Base-by-base conservation (phyloP, 1,140 invertebrate genomes). In the Manduca sexta region DNA sequence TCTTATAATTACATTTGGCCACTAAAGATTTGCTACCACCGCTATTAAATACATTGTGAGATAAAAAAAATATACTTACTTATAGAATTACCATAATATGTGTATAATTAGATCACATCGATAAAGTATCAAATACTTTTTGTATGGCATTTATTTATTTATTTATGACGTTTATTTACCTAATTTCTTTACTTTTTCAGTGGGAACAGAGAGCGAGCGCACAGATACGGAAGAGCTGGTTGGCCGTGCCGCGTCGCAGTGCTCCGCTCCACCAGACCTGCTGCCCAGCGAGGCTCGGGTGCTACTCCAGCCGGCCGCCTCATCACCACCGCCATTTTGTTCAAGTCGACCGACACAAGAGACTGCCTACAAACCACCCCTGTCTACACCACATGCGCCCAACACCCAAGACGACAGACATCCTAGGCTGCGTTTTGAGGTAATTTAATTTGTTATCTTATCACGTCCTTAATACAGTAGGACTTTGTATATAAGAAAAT, bases 161-260 rank as follows among this genome's bases (percentile, higher is more conserved):
- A n/a, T n/a, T n/a, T n/a, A n/a, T n/a, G n/a, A n/a, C n/a, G n/a
- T 26, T 5, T 26, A 26, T 8, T 26, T 26, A 26, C 21, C 21
- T 3, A 8, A 8, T 26, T 3, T 26, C 0, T 8, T 26, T 26
- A 26, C 69, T 60, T 59, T 84, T 84, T 3, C 74, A 89, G 88
- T 88, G 49, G 83, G 86, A 14, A 86, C 84, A 11, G 88, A 88
- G 50, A 81, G 87, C 42, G 84, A 88, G 59, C 74, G 87, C 13
- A 88, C 88, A 12, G 88, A 89, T 54, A 89, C 88, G 0, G 88
- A 89, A 50, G 88, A 89, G 64, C 67, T 89, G 60, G 75, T 89
- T 34, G 86, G 87, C 11, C 71, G 86, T 12, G 80, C 86, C 10
- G 73, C 83, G 3, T 87, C 86, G 0, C 82, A 87, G 48, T 86